These are phyloP conservation scores for Aphidius gifuensis DNA, from an alignment of 1,140 invertebrate species.

Conservation along the genomic window DNA sequence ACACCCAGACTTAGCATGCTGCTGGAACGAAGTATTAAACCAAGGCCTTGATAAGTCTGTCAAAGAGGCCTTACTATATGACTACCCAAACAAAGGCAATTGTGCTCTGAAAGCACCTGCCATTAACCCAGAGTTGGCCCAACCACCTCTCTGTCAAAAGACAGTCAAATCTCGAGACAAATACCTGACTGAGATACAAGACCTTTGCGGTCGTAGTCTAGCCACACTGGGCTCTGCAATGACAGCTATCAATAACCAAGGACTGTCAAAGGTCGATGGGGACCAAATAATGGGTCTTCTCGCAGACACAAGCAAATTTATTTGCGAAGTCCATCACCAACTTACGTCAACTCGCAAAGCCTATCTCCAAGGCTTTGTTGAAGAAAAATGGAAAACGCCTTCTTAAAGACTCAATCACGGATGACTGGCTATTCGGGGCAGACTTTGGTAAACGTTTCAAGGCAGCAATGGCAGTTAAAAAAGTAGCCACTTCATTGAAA, in stretches of 20 bases:
- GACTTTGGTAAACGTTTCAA: conserved; percentile 23
- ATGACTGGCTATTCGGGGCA: conserved; percentile 21
- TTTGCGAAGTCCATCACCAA: no score
- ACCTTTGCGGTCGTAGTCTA: conserved; percentile 15
- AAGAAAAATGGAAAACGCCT: conserved; percentile 22
- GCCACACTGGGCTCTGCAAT: conserved; percentile 11
- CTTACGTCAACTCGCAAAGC: conserved; percentile 13
- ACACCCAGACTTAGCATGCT: conserved; percentile 11
- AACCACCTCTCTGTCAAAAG: conserved; percentile 3
- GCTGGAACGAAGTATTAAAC: conserved; percentile 17
- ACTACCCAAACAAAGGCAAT: conserved; percentile 18
- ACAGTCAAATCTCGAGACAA: conserved; percentile 21
- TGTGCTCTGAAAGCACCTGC: conserved; percentile 19
- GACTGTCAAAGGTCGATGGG: conserved; percentile 12
- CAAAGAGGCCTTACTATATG: conserved; percentile 13
- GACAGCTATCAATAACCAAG: conserved; percentile 6
- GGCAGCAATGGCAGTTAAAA: conserved; percentile 22
- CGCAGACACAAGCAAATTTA: conserved; percentile 5
- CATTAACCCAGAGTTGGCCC: conserved; percentile 19
- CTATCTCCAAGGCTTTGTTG: conserved; percentile 21
- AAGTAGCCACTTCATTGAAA: conserved; percentile 20
- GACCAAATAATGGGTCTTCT: conserved; percentile 11
- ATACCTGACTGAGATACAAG: conserved; percentile 18
- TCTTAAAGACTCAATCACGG: conserved; percentile 17
- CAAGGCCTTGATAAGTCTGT: conserved; percentile 9